Evolutionary conservation across 1,140 invertebrate species (phyloP).

Genomic region (Pemphigus obesinymphae): DNA sequence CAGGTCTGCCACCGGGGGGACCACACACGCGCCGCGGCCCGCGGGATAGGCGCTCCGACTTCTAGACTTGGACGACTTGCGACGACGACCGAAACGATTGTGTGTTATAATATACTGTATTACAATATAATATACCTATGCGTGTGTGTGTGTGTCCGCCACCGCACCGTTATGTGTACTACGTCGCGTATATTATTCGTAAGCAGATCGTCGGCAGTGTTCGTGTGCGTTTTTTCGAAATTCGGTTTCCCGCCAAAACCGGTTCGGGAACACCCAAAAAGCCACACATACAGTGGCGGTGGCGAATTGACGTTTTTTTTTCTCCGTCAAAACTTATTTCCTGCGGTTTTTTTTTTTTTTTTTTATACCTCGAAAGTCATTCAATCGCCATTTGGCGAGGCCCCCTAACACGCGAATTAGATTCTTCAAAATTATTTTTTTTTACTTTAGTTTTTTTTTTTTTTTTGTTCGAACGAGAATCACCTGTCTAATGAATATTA

Average conservation of each 20-base stretch:
- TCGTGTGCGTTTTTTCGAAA: conserved; percentile 21
- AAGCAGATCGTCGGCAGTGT: neutral
- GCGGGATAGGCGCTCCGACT: conserved; percentile 18
- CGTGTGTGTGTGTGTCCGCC: neutral
- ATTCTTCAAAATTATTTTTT: neutral
- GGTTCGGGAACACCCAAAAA: conserved; percentile 28
- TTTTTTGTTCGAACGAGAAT: neutral
- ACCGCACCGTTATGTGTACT: neutral
- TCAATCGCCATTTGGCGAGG: neutral
- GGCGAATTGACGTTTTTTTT: neutral
- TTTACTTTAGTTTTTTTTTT: neutral
- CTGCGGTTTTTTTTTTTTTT: neutral
- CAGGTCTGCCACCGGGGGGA: conserved; percentile 35
- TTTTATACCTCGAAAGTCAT: neutral
- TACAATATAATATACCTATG: no score
- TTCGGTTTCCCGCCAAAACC: conserved; percentile 24
- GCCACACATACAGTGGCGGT: neutral
- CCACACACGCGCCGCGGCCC: conserved; percentile 24
- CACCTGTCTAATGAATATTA: conserved; percentile 22
- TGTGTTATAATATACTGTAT: no score
- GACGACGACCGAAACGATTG: conserved; percentile 10
- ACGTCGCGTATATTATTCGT: neutral
- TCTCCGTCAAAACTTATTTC: neutral
- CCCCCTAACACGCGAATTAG: neutral
- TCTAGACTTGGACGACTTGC: conserved; percentile 1